These are phyloP conservation scores for Stegostoma tigrinum DNA, from an alignment of 2,113 vertebrate genomes.

Conservation along the genomic window DNA sequence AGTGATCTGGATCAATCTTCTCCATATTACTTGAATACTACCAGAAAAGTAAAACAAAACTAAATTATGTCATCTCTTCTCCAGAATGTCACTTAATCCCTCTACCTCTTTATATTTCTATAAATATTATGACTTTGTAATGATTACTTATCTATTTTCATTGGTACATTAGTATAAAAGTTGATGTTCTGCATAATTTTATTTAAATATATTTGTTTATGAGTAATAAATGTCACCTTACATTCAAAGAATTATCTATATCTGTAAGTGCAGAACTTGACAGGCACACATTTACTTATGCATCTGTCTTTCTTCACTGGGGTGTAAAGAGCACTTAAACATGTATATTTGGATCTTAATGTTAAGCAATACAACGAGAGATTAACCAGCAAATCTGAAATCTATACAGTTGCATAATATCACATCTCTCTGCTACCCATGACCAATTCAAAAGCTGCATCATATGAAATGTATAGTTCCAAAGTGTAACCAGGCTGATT, in stretches of 20 bases:
- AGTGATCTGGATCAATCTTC: constrained; percentile 83
- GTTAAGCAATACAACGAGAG: not conserved
- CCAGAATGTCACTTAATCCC: no score
- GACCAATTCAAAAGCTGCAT: not conserved
- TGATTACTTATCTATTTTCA: not conserved
- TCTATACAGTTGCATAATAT: not conserved
- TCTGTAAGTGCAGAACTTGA: not conserved
- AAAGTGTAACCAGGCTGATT: not conserved
- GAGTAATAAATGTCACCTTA: not conserved
- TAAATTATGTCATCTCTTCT: not conserved
- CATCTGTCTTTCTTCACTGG: not conserved
- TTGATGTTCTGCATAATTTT: not conserved
- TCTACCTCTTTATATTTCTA: not conserved
- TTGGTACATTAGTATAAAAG: not conserved
- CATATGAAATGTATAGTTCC: not conserved
- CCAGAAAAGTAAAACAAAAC: constrained; percentile 38
- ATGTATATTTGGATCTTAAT: not conserved
- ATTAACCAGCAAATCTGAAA: not conserved
- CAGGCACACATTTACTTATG: not conserved
- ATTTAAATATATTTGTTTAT: not conserved
- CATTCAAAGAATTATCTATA: not conserved
- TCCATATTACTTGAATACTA: constrained; percentile 75
- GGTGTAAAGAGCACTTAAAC: not conserved
- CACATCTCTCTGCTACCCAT: not conserved
- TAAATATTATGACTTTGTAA: constrained; percentile 11